phyloP scores from a whole-genome alignment of 1,140 invertebrate species.

The silkworm (Bombyx mori) region DNA sequence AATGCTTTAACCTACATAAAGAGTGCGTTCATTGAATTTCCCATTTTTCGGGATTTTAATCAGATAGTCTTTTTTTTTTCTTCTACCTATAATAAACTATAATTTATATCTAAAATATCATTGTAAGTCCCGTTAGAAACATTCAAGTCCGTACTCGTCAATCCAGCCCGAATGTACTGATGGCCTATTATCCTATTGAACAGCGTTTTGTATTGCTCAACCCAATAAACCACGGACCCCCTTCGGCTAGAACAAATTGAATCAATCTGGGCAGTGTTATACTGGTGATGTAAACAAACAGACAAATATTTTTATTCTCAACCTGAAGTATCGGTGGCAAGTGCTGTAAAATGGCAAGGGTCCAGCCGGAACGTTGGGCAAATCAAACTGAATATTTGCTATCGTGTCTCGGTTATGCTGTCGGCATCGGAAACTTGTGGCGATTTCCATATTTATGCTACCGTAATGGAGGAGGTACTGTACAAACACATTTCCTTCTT shows the following conservation, averaged over 20 bases:
- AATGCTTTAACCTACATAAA: no score
- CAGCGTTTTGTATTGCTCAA: constrained; percentile 5
- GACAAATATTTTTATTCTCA: neutral
- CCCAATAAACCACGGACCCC: neutral
- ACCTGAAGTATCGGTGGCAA: neutral
- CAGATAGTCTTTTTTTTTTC: no score
- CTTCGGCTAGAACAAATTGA: neutral
- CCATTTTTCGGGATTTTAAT: no score
- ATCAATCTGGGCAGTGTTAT: neutral
- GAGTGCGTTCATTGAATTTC: no score
- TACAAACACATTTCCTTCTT: neutral
- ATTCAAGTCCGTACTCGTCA: no score
- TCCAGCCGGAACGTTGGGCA: constrained; percentile 71
- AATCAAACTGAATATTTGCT: constrained; percentile 80
- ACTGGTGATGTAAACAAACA: neutral
- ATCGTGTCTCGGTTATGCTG: constrained; percentile 39
- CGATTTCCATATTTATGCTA: constrained; percentile 82
- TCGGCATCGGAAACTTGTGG: constrained; percentile 84
- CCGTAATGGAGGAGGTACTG: constrained; percentile 74
- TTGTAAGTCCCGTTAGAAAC: no score
- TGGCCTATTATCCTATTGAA: constrained; percentile 12
- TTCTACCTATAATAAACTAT: no score
- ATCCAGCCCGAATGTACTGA: no score
- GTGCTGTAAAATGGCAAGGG: constrained; percentile 34
- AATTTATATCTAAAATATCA: no score